Conservation (phyloP, 2,888 invertebrate species). For the Abscondita cerata region DNA sequence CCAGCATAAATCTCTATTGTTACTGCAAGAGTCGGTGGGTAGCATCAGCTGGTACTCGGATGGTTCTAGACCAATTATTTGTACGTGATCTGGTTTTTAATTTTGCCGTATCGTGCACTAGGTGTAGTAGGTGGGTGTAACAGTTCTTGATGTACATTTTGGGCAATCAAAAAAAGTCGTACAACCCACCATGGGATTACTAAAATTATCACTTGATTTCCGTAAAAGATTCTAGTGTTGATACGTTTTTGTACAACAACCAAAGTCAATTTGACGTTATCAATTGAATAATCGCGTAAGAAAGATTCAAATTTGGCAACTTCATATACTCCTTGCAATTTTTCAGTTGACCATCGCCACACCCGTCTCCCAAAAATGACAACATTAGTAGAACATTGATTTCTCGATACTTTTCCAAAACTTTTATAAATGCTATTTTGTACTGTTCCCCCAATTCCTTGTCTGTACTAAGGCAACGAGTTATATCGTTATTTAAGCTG, state of each 20-base stretch:
- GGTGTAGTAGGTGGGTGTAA: no score
- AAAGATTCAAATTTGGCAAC: slow-evolving; percentile 73
- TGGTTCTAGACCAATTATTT: no score
- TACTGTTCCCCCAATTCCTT: slow-evolving; percentile 80
- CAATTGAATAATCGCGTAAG: slow-evolving; percentile 57
- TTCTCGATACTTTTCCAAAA: slow-evolving; percentile 71
- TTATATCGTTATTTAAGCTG: slow-evolving; percentile 75
- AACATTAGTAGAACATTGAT: no score
- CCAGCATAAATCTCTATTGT: no score
- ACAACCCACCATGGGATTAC: slow-evolving; percentile 86
- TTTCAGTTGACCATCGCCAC: slow-evolving; percentile 86
- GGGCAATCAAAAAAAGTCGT: no score
- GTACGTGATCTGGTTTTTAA: no score
- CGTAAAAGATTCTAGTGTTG: slow-evolving; percentile 76
- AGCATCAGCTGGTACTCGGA: no score
- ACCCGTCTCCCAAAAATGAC: slow-evolving; percentile 94
- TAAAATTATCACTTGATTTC: slow-evolving; percentile 48
- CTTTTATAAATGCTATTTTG: slow-evolving; percentile 70
- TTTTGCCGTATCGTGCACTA: no score
- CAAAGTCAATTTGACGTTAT: slow-evolving; percentile 46
- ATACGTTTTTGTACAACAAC: slow-evolving; percentile 93
- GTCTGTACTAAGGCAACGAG: slow-evolving; percentile 68
- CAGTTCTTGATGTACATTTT: no score
- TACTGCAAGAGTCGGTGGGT: no score
- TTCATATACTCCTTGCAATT: slow-evolving; percentile 78